Evolutionary conservation across 2,888 invertebrate species (phyloP).

Genomic region (Cyclophora albipunctata): DNA sequence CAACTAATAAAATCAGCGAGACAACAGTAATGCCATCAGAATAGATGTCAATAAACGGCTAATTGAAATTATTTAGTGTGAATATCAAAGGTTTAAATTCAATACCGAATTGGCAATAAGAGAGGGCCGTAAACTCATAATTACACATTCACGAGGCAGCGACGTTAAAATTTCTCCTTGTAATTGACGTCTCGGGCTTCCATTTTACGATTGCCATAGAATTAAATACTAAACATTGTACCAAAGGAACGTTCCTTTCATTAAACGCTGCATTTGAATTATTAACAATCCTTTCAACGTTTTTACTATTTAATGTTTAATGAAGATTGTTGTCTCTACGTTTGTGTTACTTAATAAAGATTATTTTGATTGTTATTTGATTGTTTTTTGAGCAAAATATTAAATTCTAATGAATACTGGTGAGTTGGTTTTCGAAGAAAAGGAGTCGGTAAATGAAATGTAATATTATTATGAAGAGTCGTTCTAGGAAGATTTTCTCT

Average conservation of each 20-base stretch:
- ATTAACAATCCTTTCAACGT: neutral
- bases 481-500: too few relatives aligned
- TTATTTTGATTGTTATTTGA: too few relatives aligned
- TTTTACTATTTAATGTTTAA: too few relatives aligned
- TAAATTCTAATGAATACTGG: too few relatives aligned
- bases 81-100: conserved; percentile 13
- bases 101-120: conserved; percentile 35
- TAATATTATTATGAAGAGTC: too few relatives aligned
- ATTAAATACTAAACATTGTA: conserved; percentile 44
- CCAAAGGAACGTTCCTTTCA: conserved; percentile 16
- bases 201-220: conserved; percentile 42
- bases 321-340: conserved; percentile 1
- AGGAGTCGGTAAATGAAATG: too few relatives aligned
- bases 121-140: conserved; percentile 33
- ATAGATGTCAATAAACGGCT: neutral
- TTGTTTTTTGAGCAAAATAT: too few relatives aligned
- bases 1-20: too few relatives aligned
- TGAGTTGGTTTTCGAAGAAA: too few relatives aligned
- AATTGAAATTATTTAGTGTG: conserved; percentile 9
- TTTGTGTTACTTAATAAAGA: too few relatives aligned
- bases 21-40: too few relatives aligned
- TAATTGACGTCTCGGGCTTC: conserved; percentile 48
- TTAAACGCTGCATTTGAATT: conserved; percentile 10
- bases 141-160: conserved; percentile 45
- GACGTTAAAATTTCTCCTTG: conserved; percentile 37